Conservation (phyloP, 2,888 invertebrate species). For the Agriopis leucophaearia region DNA sequence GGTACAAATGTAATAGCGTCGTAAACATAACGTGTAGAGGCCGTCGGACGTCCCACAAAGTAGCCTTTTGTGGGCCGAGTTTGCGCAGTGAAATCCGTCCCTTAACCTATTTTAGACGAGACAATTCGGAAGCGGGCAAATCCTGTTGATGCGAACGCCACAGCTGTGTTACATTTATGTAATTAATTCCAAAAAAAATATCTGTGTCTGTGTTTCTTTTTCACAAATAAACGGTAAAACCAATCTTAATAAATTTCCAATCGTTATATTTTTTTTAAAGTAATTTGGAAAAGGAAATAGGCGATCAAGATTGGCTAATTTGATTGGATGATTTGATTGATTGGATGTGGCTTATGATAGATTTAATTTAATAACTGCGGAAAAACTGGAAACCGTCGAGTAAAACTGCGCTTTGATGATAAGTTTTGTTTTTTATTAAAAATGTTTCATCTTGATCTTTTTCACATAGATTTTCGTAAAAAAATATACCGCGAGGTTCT, state of each 20-base stretch:
- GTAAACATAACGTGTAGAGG: slow-evolving; percentile 43
- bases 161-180: slow-evolving; percentile 4
- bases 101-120: slow-evolving; percentile 64
- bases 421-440: slow-evolving; percentile 5
- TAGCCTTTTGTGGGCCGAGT: slow-evolving; percentile 60
- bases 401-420: slow-evolving; percentile 1
- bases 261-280: no score
- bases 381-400: background rate
- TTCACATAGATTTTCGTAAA: background rate
- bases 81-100: slow-evolving; percentile 61
- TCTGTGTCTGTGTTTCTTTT: background rate
- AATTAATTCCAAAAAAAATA: background rate
- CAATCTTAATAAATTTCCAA: background rate
- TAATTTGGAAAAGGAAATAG: no score
- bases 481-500: slow-evolving; percentile 8
- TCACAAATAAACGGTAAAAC: background rate
- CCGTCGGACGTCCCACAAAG: slow-evolving; percentile 52
- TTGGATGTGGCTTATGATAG: background rate
- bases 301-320: no score
- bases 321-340: no score
- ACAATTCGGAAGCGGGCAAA: slow-evolving; percentile 54
- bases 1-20: slow-evolving; percentile 42
- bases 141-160: slow-evolving; percentile 11
- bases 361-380: background rate
- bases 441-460: slow-evolving; percentile 13